Percentiles rank a stretch among this genome's conserved stretches.
Conservation (phyloP, 2,888 invertebrate species). For the Argynnis bischoffii region DNA sequence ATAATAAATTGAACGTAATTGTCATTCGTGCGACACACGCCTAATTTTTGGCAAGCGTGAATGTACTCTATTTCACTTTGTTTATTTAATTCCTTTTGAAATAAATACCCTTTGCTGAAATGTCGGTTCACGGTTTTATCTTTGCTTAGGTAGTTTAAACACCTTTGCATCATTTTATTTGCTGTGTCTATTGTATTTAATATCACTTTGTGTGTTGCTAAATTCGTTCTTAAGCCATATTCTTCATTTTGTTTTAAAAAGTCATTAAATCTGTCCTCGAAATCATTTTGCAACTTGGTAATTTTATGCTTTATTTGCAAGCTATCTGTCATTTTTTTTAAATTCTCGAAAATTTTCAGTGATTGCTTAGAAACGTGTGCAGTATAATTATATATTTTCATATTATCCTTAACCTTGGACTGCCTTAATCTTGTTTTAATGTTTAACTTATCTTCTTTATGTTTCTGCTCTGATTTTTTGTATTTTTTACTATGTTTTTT, state of each 20-base stretch:
- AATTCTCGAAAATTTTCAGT: slow-evolving; percentile 48
- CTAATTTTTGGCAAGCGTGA: slow-evolving; percentile 51
- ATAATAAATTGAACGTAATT: slow-evolving; percentile 47
- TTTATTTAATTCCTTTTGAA: slow-evolving; percentile 47
- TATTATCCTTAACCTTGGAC: slow-evolving; percentile 47
- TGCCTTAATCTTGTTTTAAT: too few species aligned
- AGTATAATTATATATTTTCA: slow-evolving; percentile 48
- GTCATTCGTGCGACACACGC: slow-evolving; percentile 47
- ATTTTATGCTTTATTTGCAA: slow-evolving; percentile 42
- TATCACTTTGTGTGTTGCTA: slow-evolving; percentile 56
- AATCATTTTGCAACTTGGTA: slow-evolving; percentile 45
- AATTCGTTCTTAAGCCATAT: slow-evolving; percentile 52
- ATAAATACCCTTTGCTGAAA: slow-evolving; percentile 26
- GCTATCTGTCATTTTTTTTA: slow-evolving; percentile 45
- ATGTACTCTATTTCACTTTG: slow-evolving; percentile 45
- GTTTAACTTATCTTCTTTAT: too few species aligned
- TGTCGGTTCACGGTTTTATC: slow-evolving; percentile 42
- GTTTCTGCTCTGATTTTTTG: neutral
- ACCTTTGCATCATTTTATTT: slow-evolving; percentile 48
- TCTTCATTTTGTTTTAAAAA: slow-evolving; percentile 49
- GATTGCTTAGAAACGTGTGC: slow-evolving; percentile 51
- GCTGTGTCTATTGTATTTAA: slow-evolving; percentile 58
- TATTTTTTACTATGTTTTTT: neutral
- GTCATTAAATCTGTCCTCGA: slow-evolving; percentile 51
- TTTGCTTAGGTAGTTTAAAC: slow-evolving; percentile 48